phyloP scores from a whole-genome alignment of 2,888 invertebrate species.

The Drosophila paramelanica region DNA sequence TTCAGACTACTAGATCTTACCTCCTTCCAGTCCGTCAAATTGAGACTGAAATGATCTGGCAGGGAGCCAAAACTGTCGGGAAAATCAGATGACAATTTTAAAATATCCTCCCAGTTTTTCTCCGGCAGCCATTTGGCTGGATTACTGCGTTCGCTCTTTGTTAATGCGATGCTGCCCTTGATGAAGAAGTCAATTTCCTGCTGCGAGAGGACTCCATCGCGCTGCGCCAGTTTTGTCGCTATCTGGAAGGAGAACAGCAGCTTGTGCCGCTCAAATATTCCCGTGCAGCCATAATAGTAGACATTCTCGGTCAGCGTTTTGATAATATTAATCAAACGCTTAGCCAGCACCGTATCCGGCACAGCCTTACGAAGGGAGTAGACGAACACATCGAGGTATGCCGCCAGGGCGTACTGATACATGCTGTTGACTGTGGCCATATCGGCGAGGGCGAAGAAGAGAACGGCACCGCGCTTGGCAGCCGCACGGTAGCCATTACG shows the following conservation, averaged over 20 bases:
- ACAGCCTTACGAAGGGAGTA: conserved; percentile 92
- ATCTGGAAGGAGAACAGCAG: conserved; percentile 96
- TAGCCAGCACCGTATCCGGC: conserved; percentile 91
- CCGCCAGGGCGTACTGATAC: conserved; percentile 96
- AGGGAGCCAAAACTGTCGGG: conserved; percentile 88
- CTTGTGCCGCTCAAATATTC: conserved; percentile 96
- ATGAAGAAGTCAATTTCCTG: conserved; percentile 95
- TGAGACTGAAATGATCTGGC: conserved; percentile 87
- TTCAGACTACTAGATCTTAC: conserved; percentile 84
- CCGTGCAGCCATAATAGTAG: conserved; percentile 96
- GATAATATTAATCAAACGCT: conserved; percentile 92
- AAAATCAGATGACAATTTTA: conserved; percentile 90
- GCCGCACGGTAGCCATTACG: conserved; percentile 94
- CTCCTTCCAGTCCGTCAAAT: conserved; percentile 88
- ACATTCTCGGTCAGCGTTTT: conserved; percentile 94
- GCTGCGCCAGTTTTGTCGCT: conserved; percentile 92
- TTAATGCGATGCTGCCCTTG: conserved; percentile 92
- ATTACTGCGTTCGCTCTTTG: conserved; percentile 88
- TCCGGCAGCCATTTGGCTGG: conserved; percentile 91
- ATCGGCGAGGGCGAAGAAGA: conserved; percentile 95
- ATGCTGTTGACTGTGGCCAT: conserved; percentile 95
- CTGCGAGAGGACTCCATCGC: conserved; percentile 88
- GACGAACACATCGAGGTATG: conserved; percentile 94
- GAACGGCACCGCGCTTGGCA: conserved; percentile 93
- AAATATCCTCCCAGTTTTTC: conserved; percentile 93